Evolutionary conservation across 2,113 vertebrate species (phyloP), one percentile per base, ranked within the genome.

Genomic region (Lepus americanus): DNA sequence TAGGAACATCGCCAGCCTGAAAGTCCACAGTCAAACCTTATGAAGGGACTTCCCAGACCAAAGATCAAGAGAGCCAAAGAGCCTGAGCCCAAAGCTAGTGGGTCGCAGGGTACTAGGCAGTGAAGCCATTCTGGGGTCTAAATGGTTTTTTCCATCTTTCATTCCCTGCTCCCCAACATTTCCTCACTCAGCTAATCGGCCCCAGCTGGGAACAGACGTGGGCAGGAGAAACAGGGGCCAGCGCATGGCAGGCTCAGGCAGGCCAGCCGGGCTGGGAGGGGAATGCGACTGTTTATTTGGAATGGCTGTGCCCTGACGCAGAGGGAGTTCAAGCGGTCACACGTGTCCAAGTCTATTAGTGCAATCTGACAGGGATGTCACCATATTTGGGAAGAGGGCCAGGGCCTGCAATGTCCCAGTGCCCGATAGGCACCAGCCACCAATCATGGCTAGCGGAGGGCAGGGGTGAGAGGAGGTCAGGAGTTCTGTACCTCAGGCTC

Each of bases 221-320:
- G 98, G 97, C 97, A 95, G 97, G 78, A 95, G 97, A 96, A 96
- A 95, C 94, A 96, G 96, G 94, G 97, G 98, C 98, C 94, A 90
- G 96, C 96, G 67, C 91, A 97, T 89, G 97, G 95, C 92, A 93
- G 97, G 96, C 94, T 95, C 96, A 94, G 79, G 97, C 94, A 92
- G 93, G 97, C 98, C 97, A 97, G 97, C 97, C 97, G 78, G 95
- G 95, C 95, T 84, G 92, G 96, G 97, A 97, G 92, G 96, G 97
- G 97, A 98, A 98, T 94, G 96, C 92, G 96, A 97, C 96, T 98
- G 98, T 98, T 98, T 98, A 98, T 98, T 98, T 98, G 98, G 94
- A 98, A 97, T 98, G 97, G 98, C 98, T 96, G 64, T 97, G 97
- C 97, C 96, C 97, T 76, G 96, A 97, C 97, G 97, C 97, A 89